phyloP scores from a whole-genome alignment of 2,797 vertebrate species.

The Crenichthys baileyi region DNA sequence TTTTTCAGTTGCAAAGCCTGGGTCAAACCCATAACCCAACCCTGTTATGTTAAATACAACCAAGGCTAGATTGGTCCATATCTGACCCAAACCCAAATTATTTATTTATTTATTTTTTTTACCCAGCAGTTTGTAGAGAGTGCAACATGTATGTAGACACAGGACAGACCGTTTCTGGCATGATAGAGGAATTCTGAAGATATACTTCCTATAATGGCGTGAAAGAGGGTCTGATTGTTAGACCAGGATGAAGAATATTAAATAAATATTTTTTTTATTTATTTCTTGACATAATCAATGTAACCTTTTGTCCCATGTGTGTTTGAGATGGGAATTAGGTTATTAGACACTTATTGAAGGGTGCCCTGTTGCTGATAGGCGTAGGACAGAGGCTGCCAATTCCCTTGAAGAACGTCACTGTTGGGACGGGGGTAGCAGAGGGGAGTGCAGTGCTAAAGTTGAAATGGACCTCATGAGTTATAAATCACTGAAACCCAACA shows the following conservation, averaged over 20 bases:
- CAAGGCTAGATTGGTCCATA: too few relatives aligned
- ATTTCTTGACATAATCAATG: too few relatives aligned
- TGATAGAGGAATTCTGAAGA: slow-evolving; percentile 11
- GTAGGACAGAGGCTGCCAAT: not conserved
- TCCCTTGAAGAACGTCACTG: slow-evolving; percentile 41
- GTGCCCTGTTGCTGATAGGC: slow-evolving; percentile 9
- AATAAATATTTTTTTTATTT: not conserved
- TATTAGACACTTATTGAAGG: slow-evolving; percentile 35
- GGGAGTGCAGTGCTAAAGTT: not conserved
- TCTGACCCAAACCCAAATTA: too few relatives aligned
- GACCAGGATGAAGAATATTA: not conserved
- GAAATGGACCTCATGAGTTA: not conserved
- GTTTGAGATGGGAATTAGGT: slow-evolving; percentile 13
- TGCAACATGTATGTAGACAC: slow-evolving; percentile 5
- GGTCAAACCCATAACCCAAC: too few relatives aligned
- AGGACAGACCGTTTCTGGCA: slow-evolving; percentile 24
- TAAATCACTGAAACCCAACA: slow-evolving; percentile 18
- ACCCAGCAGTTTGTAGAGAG: not conserved
- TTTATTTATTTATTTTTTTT: too few relatives aligned
- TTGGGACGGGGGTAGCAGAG: slow-evolving; percentile 21
- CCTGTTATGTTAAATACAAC: too few relatives aligned
- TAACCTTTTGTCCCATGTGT: not conserved
- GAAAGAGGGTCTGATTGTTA: not conserved
- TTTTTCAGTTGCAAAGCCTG: too few relatives aligned
- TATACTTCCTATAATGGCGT: slow-evolving; percentile 6